A percentile compares a stretch with the other conserved stretches of the same genome.
Conservation (phyloP, 1,140 invertebrate genomes). For the Antheraea mylitta region DNA sequence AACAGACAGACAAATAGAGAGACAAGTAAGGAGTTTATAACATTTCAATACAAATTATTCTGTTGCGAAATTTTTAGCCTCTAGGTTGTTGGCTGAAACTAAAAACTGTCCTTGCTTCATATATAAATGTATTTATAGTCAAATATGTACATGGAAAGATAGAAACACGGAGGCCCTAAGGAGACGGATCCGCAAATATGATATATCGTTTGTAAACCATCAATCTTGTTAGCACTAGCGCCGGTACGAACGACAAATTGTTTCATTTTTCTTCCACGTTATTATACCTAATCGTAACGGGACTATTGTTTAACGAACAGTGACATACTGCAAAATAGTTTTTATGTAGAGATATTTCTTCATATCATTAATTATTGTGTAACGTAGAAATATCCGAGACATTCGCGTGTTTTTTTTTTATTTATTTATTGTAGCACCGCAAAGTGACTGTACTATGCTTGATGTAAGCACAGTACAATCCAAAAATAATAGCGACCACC, state of each 20-base stretch:
- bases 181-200: slow-evolving; percentile 24
- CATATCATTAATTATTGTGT: not conserved
- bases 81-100: too few relatives aligned
- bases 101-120: too few relatives aligned
- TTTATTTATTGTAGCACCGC: too few relatives aligned
- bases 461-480: too few relatives aligned
- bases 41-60: too few relatives aligned
- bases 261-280: slow-evolving; percentile 26
- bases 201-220: slow-evolving; percentile 32
- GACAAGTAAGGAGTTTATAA: too few relatives aligned
- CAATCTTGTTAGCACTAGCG: slow-evolving; percentile 32
- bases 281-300: slow-evolving; percentile 15
- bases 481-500: too few relatives aligned
- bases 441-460: too few relatives aligned
- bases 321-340: slow-evolving; percentile 10
- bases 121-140: too few relatives aligned
- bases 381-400: not conserved
- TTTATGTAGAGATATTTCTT: not conserved
- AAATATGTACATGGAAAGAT: too few relatives aligned
- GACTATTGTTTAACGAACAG: slow-evolving; percentile 27
- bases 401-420: not conserved
- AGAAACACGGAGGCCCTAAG: not conserved
- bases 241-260: slow-evolving; percentile 24
- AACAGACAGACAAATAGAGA: too few relatives aligned
- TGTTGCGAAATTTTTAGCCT: too few relatives aligned